Conservation (phyloP, 2,888 invertebrate genomes). For the Stenolophus ochropezus region DNA sequence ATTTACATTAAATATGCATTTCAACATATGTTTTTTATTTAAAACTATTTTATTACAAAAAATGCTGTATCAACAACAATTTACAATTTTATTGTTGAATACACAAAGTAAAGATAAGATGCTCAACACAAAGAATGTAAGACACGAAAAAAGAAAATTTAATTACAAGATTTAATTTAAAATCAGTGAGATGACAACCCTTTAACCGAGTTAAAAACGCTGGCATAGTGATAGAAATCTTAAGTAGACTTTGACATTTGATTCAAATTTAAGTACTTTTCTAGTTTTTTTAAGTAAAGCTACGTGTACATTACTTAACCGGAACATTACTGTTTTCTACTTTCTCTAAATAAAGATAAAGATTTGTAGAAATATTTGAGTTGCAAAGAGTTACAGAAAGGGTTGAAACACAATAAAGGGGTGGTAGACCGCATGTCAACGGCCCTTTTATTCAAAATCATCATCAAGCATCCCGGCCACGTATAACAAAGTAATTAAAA, state of each 20-base stretch:
- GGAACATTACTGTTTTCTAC: neutral
- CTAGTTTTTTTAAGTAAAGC: neutral
- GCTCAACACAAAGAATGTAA: neutral
- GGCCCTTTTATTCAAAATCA: constrained; percentile 16
- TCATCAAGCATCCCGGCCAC: neutral
- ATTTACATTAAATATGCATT: too few relatives aligned
- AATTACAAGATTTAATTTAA: neutral
- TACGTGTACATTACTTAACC: neutral
- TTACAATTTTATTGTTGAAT: neutral
- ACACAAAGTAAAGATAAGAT: too few relatives aligned
- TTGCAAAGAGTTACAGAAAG: neutral
- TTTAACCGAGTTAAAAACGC: neutral
- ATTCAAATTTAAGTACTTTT: neutral
- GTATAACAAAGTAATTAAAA: neutral
- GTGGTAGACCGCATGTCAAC: constrained; percentile 18
- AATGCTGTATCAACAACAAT: neutral
- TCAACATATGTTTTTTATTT: neutral
- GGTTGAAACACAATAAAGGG: neutral
- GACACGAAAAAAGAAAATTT: neutral
- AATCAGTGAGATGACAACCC: neutral
- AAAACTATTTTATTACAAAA: neutral
- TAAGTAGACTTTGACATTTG: neutral
- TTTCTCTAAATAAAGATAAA: neutral
- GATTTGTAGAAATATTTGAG: neutral
- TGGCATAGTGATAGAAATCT: neutral